These are phyloP conservation scores for Microplitis manilae DNA, from an alignment of 2,888 invertebrate genomes.

Conservation along the genomic window DNA sequence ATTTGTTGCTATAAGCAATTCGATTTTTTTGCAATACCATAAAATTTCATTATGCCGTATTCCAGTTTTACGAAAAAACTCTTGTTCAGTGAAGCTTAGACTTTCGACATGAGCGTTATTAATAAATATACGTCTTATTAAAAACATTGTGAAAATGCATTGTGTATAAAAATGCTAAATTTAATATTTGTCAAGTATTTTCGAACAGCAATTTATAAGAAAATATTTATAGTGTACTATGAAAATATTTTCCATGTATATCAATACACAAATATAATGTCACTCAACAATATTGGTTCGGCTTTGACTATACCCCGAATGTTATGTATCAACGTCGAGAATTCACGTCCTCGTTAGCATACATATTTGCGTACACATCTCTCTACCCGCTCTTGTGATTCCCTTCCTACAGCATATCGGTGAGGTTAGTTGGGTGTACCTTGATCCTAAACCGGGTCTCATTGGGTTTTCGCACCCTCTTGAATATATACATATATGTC, in stretches of 20 bases:
- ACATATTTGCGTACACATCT: constrained; percentile 52
- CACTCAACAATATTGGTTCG: constrained; percentile 48
- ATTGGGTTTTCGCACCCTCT: constrained; percentile 33
- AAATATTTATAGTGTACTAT: neutral
- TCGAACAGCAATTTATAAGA: neutral
- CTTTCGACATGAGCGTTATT: too few species aligned
- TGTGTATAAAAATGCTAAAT: neutral
- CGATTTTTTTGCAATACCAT: too few species aligned
- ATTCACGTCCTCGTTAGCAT: constrained; percentile 52
- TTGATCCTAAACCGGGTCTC: constrained; percentile 28
- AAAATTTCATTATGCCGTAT: too few species aligned
- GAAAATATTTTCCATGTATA: constrained; percentile 14
- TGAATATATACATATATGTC: constrained; percentile 35
- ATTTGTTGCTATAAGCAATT: too few species aligned
- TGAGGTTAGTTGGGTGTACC: constrained; percentile 8
- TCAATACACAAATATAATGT: constrained; percentile 19
- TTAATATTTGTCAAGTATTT: neutral
- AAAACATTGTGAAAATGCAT: neutral
- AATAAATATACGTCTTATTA: too few species aligned
- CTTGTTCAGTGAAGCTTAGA: too few species aligned
- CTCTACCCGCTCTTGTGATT: constrained; percentile 32
- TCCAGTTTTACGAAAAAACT: too few species aligned
- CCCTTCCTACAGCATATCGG: constrained; percentile 14
- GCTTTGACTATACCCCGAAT: constrained; percentile 44
- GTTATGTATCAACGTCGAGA: constrained; percentile 44